A percentile compares a stretch with the other conserved stretches of the same genome.
These are phyloP conservation scores for Cassiopea xamachana DNA, from an alignment of 30 jellyfish, hydroid and myxozoan species.

Conservation along the genomic window DNA sequence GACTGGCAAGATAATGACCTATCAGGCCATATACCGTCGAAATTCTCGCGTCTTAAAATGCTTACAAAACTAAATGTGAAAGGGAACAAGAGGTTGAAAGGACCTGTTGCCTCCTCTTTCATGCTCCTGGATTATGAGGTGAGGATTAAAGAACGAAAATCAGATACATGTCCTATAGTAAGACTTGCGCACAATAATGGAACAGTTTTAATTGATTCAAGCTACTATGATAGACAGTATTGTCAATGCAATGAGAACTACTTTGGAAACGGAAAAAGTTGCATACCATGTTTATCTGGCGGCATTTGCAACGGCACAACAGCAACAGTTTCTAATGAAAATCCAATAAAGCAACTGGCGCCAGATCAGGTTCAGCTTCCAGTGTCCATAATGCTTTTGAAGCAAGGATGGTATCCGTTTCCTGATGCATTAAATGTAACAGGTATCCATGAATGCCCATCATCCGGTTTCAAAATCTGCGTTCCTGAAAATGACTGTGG, in stretches of 20 bases:
- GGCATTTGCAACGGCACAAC: conserved; percentile 45
- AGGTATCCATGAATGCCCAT: conserved; percentile 36
- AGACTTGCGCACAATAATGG: conserved; percentile 64
- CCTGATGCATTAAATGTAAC: conserved; percentile 34
- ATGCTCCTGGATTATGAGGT: conserved; percentile 26
- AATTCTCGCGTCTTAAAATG: conserved; percentile 54
- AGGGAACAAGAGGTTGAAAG: conserved; percentile 27
- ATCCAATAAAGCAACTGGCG: background rate
- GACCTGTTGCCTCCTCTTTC: conserved; percentile 31
- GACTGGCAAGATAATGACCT: conserved; percentile 44
- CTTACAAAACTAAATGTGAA: conserved; percentile 30
- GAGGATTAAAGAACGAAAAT: conserved; percentile 6
- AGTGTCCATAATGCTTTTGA: conserved; percentile 26
- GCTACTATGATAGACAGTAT: conserved; percentile 51
- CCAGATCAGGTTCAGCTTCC: background rate
- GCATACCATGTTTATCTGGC: conserved; percentile 42
- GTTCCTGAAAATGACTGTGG: conserved; percentile 34
- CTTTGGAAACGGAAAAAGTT: conserved; percentile 49
- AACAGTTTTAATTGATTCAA: conserved; percentile 35
- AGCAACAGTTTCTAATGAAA: background rate
- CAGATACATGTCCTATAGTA: conserved; percentile 48
- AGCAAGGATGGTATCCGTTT: conserved; percentile 57
- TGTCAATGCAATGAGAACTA: conserved; percentile 60
- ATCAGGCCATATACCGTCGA: conserved; percentile 41
- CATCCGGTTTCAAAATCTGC: conserved; percentile 36